phyloP scores from a whole-genome alignment of 2,888 invertebrate genomes.

The Drosophila colorata region DNA sequence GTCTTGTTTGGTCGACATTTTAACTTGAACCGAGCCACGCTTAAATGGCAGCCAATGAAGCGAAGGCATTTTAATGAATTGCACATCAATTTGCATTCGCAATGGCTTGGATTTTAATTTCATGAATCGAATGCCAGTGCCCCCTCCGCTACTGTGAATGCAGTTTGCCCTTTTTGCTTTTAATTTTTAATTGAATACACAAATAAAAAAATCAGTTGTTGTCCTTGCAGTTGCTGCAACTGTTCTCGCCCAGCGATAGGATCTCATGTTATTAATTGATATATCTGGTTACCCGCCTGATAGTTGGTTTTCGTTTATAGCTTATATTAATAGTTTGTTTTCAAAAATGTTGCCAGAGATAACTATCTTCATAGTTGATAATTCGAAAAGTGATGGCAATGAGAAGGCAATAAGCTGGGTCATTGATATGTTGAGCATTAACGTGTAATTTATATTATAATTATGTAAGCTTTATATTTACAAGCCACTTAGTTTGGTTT shows the following conservation, averaged over 20 bases:
- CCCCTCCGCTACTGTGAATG: neutral
- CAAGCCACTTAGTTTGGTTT: neutral
- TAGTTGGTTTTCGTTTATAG: slow-evolving; percentile 18
- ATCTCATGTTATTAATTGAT: slow-evolving; percentile 53
- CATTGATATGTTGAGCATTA: neutral
- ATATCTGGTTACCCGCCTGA: slow-evolving; percentile 31
- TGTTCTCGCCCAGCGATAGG: neutral
- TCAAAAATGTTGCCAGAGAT: neutral
- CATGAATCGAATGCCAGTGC: slow-evolving; percentile 2
- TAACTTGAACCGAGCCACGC: slow-evolving; percentile 31
- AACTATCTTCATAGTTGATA: neutral
- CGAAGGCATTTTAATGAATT: slow-evolving; percentile 74
- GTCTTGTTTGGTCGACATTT: slow-evolving; percentile 30
- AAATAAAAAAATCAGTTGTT: slow-evolving; percentile 7
- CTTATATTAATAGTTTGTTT: slow-evolving; percentile 1
- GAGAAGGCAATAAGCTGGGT: neutral
- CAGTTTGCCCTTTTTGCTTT: slow-evolving; percentile 7
- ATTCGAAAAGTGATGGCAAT: slow-evolving; percentile 1
- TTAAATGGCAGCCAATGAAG: slow-evolving; percentile 69
- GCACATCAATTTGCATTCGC: slow-evolving; percentile 62
- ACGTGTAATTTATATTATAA: neutral
- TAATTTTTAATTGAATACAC: slow-evolving; percentile 63
- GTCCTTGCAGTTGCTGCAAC: slow-evolving; percentile 6
- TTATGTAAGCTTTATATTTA: neutral
- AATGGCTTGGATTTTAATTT: slow-evolving; percentile 55